Evolutionary conservation across 2,888 invertebrate genomes (phyloP), one percentile per base, ranked within the genome.

Genomic region (Phymatocera aterrima): DNA sequence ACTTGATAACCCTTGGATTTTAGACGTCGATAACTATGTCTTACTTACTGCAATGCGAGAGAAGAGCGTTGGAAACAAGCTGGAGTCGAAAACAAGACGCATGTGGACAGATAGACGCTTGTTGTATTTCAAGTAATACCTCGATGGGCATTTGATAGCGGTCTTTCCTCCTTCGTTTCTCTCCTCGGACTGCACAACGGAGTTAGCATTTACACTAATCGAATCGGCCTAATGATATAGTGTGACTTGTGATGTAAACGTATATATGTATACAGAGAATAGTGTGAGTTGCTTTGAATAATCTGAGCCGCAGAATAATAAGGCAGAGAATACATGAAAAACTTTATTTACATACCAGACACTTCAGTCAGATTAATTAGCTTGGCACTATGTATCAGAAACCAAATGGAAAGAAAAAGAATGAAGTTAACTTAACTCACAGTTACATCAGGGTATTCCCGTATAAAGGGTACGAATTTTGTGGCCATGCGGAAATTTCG

Each of bases 101-200:
- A 34, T 3, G 21, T 51, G 18, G 18, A 72, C 51, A 18, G 51
- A 21, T 51, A 31, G 72, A 72, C 51, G 12, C 34, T 72, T 72
- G 28, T 48, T 34, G 37, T 51, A 21, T 72, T 72, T 15, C 72
- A 31, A 34, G 34, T 51, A 18, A n/a, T 31, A 34, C n/a, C 34
- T 21, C 34, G 72, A 72, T 51, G 18, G 10, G 51, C 31, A 51
- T 51, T 18, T n/a, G 48, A 51, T 48, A 72, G 51, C 72, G 72
- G 72, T 72, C 48, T 72, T 51, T 72, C 72, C 72, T 72, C 51
- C 72, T 51, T 51, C 72, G 48, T 15, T 51, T 34, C 72, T 51
- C 34, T 34, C 72, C 72, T 48, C 24, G 24, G 10, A 60, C 40
- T 48, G n/a, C n/a, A n/a, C n/a, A n/a, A n/a, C n/a, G n/a, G n/a